Conservation (phyloP, 1,140 invertebrate species). For the Drosophila ohnishii region DNA sequence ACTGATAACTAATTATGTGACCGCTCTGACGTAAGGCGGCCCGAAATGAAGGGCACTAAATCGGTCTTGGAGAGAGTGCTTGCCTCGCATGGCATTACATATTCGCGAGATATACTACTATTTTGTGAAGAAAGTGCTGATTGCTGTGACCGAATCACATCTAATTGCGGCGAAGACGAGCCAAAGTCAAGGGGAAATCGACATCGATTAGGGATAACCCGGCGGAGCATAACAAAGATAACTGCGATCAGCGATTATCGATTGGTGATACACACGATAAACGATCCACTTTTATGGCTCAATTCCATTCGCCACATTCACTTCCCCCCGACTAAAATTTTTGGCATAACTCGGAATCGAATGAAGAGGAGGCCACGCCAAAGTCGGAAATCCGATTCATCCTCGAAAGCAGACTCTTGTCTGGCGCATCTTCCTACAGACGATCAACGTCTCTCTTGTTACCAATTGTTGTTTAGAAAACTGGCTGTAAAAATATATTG, state of each 20-base stretch:
- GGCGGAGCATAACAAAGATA: constrained; percentile 39
- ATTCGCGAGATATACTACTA: not conserved
- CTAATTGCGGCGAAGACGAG: constrained; percentile 27
- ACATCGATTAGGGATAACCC: constrained; percentile 40
- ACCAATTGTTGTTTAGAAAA: constrained; percentile 54
- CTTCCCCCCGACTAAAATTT: constrained; percentile 30
- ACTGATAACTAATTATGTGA: constrained; percentile 44
- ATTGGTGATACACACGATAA: constrained; percentile 9
- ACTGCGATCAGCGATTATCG: constrained; percentile 6
- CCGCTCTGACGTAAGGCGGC: constrained; percentile 27
- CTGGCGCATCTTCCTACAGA: constrained; percentile 14
- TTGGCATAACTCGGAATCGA: constrained; percentile 18
- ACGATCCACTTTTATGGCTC: constrained; percentile 13
- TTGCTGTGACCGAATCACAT: constrained; percentile 2
- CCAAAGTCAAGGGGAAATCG: not conserved
- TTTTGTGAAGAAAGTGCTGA: constrained; percentile 21
- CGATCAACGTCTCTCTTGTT: constrained; percentile 1
- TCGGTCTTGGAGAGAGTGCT: constrained; percentile 21
- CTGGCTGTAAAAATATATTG: constrained; percentile 28
- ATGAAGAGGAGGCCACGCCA: constrained; percentile 24
- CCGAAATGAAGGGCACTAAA: constrained; percentile 39
- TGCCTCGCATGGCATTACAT: not conserved
- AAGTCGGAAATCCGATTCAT: constrained; percentile 8
- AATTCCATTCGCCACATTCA: not conserved
- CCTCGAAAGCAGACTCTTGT: constrained; percentile 1